Evolutionary conservation across 1,140 invertebrate genomes (phyloP).

Genomic region (Hycleus phaleratus): DNA sequence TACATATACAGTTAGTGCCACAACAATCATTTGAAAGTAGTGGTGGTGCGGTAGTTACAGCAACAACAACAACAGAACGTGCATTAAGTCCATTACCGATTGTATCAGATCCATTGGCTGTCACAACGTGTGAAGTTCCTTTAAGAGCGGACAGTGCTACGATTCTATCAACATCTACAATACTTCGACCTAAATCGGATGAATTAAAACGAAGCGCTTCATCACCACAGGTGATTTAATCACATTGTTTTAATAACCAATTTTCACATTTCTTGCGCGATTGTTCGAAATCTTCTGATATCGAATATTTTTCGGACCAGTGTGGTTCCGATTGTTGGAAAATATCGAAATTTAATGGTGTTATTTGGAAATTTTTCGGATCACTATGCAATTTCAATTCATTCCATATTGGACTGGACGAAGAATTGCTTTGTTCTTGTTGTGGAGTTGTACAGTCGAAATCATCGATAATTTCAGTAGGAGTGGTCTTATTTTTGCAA

Average conservation of each 20-base stretch:
- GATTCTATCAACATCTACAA: slow-evolving; percentile 30
- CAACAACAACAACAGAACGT: slow-evolving; percentile 24
- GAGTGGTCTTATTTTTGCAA: no score
- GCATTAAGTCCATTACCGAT: slow-evolving; percentile 38
- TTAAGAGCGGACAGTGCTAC: slow-evolving; percentile 30
- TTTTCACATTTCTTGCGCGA: slow-evolving; percentile 31
- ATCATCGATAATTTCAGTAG: no score
- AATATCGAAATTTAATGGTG: slow-evolving; percentile 25
- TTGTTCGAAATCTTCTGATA: slow-evolving; percentile 22
- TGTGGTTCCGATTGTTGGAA: slow-evolving; percentile 23
- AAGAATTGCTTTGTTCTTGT: neutral
- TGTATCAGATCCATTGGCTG: slow-evolving; percentile 27
- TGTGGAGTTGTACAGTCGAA: neutral
- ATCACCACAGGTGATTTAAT: slow-evolving; percentile 45
- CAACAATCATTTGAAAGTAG: neutral
- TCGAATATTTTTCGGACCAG: slow-evolving; percentile 23
- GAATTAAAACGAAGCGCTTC: slow-evolving; percentile 50
- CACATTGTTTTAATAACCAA: slow-evolving; percentile 22
- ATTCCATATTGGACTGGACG: slow-evolving; percentile 25
- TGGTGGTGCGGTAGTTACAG: no score
- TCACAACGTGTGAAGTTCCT: slow-evolving; percentile 23
- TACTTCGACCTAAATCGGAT: slow-evolving; percentile 45
- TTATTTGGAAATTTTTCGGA: slow-evolving; percentile 23
- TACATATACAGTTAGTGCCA: slow-evolving; percentile 22
- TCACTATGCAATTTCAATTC: slow-evolving; percentile 24